Conservation (phyloP, 2,113 vertebrate species). For the Thomomys bottae region DNA sequence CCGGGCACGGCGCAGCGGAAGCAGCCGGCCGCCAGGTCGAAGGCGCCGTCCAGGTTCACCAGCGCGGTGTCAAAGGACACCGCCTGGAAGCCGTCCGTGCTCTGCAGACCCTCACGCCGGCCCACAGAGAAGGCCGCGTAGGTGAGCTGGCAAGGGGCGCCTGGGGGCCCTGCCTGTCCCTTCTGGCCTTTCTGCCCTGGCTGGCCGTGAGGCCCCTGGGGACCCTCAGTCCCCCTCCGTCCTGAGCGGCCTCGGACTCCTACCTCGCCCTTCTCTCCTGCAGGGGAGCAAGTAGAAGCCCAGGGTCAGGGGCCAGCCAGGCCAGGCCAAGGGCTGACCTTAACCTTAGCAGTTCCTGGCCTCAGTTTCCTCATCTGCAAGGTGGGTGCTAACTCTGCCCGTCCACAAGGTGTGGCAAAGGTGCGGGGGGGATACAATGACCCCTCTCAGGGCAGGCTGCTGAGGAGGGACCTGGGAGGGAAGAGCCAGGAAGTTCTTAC, state of each 20-base stretch:
- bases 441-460: neutral
- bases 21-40: constrained; percentile 92
- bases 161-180: constrained; percentile 87
- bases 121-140: constrained; percentile 91
- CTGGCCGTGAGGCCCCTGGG: constrained; percentile 80
- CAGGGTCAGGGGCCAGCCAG: neutral
- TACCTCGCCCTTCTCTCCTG: constrained; percentile 91
- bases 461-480: neutral
- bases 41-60: constrained; percentile 90
- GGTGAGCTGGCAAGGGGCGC: constrained; percentile 88
- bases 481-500: too few species aligned
- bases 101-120: constrained; percentile 88
- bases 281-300: fast-evolving
- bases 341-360: neutral
- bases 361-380: neutral
- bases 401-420: neutral
- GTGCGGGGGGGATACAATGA: fast-evolving
- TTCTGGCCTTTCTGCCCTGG: constrained; percentile 89
- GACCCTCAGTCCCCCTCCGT: constrained; percentile 84
- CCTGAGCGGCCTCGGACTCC: constrained; percentile 87
- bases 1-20: constrained; percentile 91
- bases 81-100: constrained; percentile 87
- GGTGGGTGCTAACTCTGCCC: neutral
- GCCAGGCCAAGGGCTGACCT: neutral
- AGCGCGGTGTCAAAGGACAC: constrained; percentile 91